These are phyloP conservation scores for Vollenhovia emeryi DNA, from an alignment of 1,140 invertebrate species.

Conservation along the genomic window DNA sequence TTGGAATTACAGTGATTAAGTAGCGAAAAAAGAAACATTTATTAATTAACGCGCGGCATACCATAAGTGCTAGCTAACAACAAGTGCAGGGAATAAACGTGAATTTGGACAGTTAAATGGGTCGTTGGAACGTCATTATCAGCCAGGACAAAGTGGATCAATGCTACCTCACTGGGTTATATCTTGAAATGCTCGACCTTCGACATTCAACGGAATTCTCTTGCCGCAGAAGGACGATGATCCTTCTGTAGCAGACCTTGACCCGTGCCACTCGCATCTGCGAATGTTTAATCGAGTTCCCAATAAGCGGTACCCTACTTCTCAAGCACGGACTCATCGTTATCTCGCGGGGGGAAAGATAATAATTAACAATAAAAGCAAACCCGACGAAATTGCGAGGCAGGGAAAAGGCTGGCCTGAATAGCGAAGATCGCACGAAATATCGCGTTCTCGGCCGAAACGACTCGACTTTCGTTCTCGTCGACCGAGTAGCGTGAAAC, in stretches of 20 bases:
- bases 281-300: conserved; percentile 40
- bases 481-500: not conserved
- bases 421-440: not conserved
- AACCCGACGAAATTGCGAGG: not conserved
- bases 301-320: conserved; percentile 11
- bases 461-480: conserved; percentile 26
- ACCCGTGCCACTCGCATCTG: conserved; percentile 39
- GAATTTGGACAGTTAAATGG: not conserved
- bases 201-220: conserved; percentile 67
- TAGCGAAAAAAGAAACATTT: not conserved
- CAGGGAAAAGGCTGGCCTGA: not conserved
- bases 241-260: conserved; percentile 63
- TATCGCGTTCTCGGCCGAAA: not conserved
- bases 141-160: conserved; percentile 43
- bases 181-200: conserved; percentile 61
- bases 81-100: not conserved
- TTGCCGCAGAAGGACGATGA: conserved; percentile 62
- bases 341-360: not conserved
- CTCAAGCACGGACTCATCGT: not conserved
- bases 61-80: too few species aligned
- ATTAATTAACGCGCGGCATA: not conserved
- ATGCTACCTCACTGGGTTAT: conserved; percentile 57
- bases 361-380: not conserved
- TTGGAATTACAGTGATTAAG: conserved; percentile 7
- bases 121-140: not conserved